Conservation (phyloP, 2,113 vertebrate genomes). For the Felis chaus region DNA sequence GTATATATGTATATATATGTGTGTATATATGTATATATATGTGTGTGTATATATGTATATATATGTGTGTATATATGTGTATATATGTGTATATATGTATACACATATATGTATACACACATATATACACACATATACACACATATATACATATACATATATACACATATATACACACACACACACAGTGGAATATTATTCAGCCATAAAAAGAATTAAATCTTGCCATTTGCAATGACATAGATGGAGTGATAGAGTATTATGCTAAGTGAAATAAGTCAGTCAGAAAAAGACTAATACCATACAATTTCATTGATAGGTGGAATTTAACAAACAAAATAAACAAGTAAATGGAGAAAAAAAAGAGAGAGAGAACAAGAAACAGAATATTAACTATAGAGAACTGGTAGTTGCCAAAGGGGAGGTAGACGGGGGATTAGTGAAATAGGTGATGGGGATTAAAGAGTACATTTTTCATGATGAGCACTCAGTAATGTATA, state of each 20-base stretch:
- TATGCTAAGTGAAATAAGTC: background rate
- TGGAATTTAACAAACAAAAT: background rate
- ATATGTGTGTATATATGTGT: too few species aligned
- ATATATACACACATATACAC: too few species aligned
- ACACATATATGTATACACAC: rapidly evolving
- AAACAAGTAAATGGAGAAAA: background rate
- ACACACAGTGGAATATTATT: background rate
- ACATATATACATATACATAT: too few species aligned
- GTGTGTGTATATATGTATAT: too few species aligned
- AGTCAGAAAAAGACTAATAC: background rate
- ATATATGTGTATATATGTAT: too few species aligned
- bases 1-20: too few species aligned
- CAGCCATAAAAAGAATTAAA: background rate
- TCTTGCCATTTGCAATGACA: background rate
- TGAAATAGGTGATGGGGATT: background rate
- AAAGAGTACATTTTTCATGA: background rate
- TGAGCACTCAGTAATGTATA: background rate
- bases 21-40: background rate
- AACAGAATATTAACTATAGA: background rate
- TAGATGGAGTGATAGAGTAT: background rate
- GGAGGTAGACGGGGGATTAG: background rate
- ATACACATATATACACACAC: too few species aligned
- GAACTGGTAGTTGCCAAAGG: background rate
- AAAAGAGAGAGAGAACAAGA: background rate
- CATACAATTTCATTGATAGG: background rate